These are phyloP conservation scores for Andrena dorsata DNA, from an alignment of 2,888 invertebrate species.

Conservation along the genomic window DNA sequence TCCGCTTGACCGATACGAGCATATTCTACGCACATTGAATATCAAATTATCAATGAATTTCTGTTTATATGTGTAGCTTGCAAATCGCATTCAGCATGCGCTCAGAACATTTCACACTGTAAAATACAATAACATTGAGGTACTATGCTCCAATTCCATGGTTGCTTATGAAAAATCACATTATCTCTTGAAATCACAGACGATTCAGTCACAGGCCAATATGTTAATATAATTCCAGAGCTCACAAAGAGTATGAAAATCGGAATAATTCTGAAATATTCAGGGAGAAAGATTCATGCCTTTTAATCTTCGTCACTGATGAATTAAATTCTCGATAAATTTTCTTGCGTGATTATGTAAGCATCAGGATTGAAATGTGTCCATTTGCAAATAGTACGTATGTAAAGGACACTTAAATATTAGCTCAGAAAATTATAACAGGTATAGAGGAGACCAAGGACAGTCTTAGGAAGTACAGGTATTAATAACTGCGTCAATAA, in stretches of 20 bases:
- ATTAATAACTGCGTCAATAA: too few relatives aligned
- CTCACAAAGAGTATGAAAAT: not conserved
- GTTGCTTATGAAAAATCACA: not conserved
- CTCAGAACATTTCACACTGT: not conserved
- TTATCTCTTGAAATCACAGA: not conserved
- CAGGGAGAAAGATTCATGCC: not conserved
- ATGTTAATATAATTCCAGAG: not conserved
- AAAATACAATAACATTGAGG: not conserved
- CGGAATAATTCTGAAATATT: not conserved
- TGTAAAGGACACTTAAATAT: too few relatives aligned
- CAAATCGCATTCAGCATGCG: not conserved
- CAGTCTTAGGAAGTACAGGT: too few relatives aligned
- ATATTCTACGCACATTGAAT: constrained; percentile 39
- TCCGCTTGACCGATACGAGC: constrained; percentile 31
- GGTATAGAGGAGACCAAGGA: too few relatives aligned
- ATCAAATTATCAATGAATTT: constrained; percentile 50
- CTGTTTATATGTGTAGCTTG: constrained; percentile 12
- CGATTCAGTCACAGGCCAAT: not conserved
- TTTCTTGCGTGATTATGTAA: too few relatives aligned
- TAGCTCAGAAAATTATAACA: too few relatives aligned
- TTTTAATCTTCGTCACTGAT: too few relatives aligned
- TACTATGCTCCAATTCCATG: not conserved
- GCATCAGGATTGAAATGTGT: too few relatives aligned
- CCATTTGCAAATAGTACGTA: too few relatives aligned
- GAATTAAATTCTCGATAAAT: too few relatives aligned